phyloP scores from a whole-genome alignment of 1,140 invertebrate species.

The Episyrphus balteatus region DNA sequence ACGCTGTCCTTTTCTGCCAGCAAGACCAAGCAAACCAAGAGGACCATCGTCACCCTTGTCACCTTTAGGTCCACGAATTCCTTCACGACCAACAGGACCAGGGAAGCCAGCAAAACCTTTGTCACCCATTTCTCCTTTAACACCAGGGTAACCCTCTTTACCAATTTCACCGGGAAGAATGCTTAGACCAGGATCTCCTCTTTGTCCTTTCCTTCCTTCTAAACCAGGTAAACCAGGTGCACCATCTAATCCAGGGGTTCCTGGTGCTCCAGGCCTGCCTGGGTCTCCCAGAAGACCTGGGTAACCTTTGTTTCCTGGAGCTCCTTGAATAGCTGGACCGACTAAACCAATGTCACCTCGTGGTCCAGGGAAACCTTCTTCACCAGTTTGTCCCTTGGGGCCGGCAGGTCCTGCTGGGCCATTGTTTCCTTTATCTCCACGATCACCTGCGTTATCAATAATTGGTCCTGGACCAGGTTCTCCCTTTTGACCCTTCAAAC shows the following conservation, averaged over 20 bases:
- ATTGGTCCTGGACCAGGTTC: slow-evolving; percentile 36
- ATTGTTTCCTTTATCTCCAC: slow-evolving; percentile 16
- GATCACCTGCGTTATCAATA: slow-evolving; percentile 19
- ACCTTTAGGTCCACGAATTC: slow-evolving; percentile 23
- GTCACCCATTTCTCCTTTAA: slow-evolving; percentile 40
- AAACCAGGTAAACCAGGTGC: slow-evolving; percentile 32
- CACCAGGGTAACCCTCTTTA: slow-evolving; percentile 26
- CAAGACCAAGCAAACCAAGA: slow-evolving; percentile 26
- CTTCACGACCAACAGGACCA: slow-evolving; percentile 17
- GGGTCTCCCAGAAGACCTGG: slow-evolving; percentile 35
- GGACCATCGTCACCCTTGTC: slow-evolving; percentile 33
- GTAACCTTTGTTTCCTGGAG: slow-evolving; percentile 41
- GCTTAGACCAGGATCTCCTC: slow-evolving; percentile 38
- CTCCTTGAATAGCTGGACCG: slow-evolving; percentile 31
- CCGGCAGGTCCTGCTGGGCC: slow-evolving; percentile 27
- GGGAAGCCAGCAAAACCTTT: slow-evolving; percentile 15
- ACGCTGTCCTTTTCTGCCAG: slow-evolving; percentile 41
- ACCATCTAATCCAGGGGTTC: slow-evolving; percentile 39
- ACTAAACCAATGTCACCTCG: slow-evolving; percentile 15
- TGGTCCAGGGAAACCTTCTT: slow-evolving; percentile 12
- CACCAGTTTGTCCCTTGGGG: slow-evolving; percentile 22
- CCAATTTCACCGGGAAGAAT: slow-evolving; percentile 38
- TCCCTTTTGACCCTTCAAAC: slow-evolving; percentile 46
- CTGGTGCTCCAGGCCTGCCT: slow-evolving; percentile 34
- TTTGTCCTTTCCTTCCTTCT: slow-evolving; percentile 40